These are phyloP conservation scores for Callipepla californica DNA, from an alignment of 2,113 vertebrate species.

Conservation along the genomic window DNA sequence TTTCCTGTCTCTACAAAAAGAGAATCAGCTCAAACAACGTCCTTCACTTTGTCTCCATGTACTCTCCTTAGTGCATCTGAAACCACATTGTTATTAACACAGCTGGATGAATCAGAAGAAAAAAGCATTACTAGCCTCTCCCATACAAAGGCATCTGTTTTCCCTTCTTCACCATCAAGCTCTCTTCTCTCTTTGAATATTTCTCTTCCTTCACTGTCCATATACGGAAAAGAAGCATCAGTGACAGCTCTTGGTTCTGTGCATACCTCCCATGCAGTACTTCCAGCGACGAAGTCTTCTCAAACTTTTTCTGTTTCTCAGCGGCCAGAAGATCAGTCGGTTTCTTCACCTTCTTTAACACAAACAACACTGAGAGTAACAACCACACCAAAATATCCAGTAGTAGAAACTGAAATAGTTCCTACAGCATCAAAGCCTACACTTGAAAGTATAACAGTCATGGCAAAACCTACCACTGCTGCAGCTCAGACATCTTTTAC, in stretches of 20 bases:
- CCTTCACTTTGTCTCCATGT: neutral
- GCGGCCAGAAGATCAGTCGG: neutral
- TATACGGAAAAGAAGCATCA: neutral
- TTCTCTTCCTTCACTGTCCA: constrained; percentile 23
- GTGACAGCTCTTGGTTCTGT: neutral
- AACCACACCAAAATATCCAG: neutral
- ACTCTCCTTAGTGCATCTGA: neutral
- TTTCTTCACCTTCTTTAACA: constrained; percentile 10
- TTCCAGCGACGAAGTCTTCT: neutral
- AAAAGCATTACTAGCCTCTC: neutral
- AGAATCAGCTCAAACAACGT: neutral
- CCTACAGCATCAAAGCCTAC: neutral
- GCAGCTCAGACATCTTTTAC: neutral
- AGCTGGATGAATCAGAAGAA: neutral
- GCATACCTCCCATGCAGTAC: neutral
- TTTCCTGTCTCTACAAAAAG: neutral
- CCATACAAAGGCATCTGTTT: neutral
- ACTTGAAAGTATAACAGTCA: neutral
- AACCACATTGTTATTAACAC: neutral
- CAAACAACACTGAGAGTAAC: neutral
- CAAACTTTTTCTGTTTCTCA: neutral
- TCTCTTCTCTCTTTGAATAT: neutral
- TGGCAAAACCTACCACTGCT: neutral
- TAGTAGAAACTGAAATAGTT: constrained; percentile 20
- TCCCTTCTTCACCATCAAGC: neutral